A percentile compares a stretch with the other conserved stretches of the same genome.
Evolutionary conservation across 2,113 vertebrate genomes (phyloP).

Genomic region (Numida meleagris): DNA sequence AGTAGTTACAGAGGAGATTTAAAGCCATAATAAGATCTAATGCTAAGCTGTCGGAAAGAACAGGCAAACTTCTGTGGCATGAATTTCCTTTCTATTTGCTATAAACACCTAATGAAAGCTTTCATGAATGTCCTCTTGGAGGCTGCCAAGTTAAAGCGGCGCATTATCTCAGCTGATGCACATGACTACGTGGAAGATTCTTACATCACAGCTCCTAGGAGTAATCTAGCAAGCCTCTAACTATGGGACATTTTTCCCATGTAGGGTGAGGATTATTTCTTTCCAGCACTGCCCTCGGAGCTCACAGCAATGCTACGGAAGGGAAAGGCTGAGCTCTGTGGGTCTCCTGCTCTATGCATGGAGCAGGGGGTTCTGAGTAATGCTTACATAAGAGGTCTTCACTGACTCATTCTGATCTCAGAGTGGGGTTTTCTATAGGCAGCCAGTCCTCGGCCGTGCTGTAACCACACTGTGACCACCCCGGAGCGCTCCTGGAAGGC

Average conservation of each 20-base stretch:
- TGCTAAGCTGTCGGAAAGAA: slow-evolving; percentile 27
- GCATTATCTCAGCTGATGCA: slow-evolving; percentile 56
- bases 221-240: neutral
- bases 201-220: neutral
- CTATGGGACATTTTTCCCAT: slow-evolving; percentile 21
- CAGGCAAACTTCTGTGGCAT: slow-evolving; percentile 59
- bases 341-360: rapidly evolving
- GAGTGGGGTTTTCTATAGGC: neutral
- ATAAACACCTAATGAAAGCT: slow-evolving; percentile 43
- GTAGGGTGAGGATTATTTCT: slow-evolving; percentile 27
- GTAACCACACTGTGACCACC: neutral
- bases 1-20: slow-evolving; percentile 37
- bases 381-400: neutral
- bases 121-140: neutral
- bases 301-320: neutral
- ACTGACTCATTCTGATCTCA: neutral
- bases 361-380: neutral
- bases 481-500: neutral
- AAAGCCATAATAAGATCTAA: slow-evolving; percentile 56
- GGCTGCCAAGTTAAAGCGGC: slow-evolving; percentile 38
- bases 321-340: neutral
- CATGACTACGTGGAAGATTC: neutral
- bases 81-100: slow-evolving; percentile 51
- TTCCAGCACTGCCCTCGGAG: neutral
- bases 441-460: neutral